Base-by-base conservation (phyloP, 2,113 vertebrate genomes). In the Tyto alba region DNA sequence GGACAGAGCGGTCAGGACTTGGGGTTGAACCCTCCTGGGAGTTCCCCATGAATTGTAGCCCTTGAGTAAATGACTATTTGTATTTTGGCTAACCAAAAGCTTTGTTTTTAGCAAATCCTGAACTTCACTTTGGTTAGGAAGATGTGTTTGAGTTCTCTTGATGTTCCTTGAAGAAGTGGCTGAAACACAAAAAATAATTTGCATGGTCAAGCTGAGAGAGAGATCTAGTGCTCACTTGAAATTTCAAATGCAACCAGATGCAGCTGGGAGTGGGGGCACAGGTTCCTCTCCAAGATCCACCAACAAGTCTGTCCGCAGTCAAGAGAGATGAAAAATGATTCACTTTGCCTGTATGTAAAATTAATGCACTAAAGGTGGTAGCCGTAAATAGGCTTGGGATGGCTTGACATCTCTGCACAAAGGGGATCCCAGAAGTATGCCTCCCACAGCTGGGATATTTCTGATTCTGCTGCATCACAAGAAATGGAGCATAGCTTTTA, bases 351-450 rank as follows among this genome's bases (percentile, higher is more conserved):
- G 2, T 68, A 73, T 62, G 53, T 95, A 96, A 96, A 93, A 94
- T 88, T 64, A 82, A 96, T 88, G 57, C 62, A 45, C 41, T 69
- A 87, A 89, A 85, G 87, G 87, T 96, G 71, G 81, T 72, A 93
- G 83, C 86, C 87, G 34, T 57, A 57, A 62, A 85, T 41, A 57
- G 77, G 9, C 50, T 75, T 26, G 27, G 71, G 87, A 79, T 89
- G 91, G 73, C 38, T 53, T 16, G 3, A 85, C 40, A 43, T 75
- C 53, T 76, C 43, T 68, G 81, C 66, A 75, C 71, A 82, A 25
- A 38, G 48, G 57, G 56, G 53, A 89, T 85, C 34, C 69, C 85
- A 69, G 73, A 89, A 72, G 10, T 2, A 40, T 14, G 38, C 56
- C 38, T 95, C 89, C 80, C 2, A 2, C 60, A 72, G 56, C 87